Conservation (phyloP, 2,888 invertebrate species). For the Machimus atricapillus region DNA sequence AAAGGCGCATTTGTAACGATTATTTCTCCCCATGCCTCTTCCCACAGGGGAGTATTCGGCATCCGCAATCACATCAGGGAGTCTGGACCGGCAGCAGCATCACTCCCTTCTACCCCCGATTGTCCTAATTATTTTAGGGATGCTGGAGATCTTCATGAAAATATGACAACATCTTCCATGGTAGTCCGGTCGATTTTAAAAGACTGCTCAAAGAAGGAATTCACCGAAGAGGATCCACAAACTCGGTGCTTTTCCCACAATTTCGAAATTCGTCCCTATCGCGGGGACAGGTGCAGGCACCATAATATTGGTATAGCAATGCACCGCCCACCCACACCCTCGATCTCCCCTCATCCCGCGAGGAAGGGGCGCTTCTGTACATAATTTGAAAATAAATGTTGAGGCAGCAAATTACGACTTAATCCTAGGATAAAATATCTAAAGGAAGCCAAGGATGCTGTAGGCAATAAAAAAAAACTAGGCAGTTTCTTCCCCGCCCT, state of each 20-base stretch:
- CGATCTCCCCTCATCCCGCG: background rate
- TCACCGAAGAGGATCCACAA: background rate
- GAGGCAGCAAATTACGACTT: background rate
- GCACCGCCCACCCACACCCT: background rate
- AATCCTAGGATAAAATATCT: background rate
- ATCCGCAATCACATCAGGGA: conserved; percentile 60
- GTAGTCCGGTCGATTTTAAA: background rate
- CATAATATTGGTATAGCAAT: background rate
- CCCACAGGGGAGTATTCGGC: conserved; percentile 61
- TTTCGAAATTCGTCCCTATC: background rate
- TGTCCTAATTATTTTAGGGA: background rate
- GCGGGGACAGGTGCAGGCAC: background rate
- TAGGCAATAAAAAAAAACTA: background rate
- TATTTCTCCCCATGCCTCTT: background rate
- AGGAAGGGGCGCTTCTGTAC: background rate
- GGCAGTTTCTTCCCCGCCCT: background rate
- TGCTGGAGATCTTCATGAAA: background rate
- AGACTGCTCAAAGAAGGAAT: background rate
- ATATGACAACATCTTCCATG: background rate
- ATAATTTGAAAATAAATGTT: conserved; percentile 13
- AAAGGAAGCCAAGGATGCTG: background rate
- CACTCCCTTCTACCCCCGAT: background rate
- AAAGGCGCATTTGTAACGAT: background rate
- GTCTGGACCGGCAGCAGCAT: background rate
- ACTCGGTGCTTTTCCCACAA: background rate